A percentile compares a stretch with the other conserved stretches of the same genome.
phyloP scores from a whole-genome alignment of 2,113 vertebrate species.

The Erinaceus europaeus region DNA sequence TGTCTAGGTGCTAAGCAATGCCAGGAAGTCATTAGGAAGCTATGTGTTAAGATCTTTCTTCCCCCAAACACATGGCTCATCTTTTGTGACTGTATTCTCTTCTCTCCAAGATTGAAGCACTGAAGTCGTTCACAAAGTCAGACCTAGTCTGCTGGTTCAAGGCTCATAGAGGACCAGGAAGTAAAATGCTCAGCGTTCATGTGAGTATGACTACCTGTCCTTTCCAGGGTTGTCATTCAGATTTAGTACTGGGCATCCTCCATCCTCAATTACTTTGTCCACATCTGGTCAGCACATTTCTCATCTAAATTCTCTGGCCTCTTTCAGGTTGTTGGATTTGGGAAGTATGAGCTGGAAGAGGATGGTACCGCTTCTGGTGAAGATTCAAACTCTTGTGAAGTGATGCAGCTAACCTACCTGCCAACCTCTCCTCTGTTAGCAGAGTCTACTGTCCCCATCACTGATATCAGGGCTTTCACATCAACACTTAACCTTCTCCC shows the following conservation, averaged over 20 bases:
- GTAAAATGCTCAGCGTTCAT: constrained; percentile 93
- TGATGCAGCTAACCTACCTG: constrained; percentile 89
- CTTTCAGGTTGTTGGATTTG: constrained; percentile 92
- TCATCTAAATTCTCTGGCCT: constrained; percentile 10
- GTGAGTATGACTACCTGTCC: constrained; percentile 80
- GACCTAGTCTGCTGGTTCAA: constrained; percentile 92
- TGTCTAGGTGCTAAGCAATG: not conserved
- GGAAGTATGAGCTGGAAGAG: constrained; percentile 86
- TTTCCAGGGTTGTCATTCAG: not conserved
- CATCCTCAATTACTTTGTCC: not conserved
- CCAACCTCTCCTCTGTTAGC: constrained; percentile 81
- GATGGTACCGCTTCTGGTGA: constrained; percentile 67
- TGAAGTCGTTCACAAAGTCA: constrained; percentile 88
- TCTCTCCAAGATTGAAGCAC: constrained; percentile 87
- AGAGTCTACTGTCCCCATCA: constrained; percentile 81
- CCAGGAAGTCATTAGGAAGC: not conserved
- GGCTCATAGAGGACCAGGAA: constrained; percentile 82
- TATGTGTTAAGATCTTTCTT: not conserved
- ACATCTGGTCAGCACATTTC: not conserved
- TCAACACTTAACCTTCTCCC: constrained; percentile 90
- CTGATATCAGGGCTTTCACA: constrained; percentile 92
- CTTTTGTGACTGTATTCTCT: not conserved
- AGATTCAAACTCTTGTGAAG: constrained; percentile 82
- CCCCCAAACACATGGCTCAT: not conserved
- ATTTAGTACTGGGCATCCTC: not conserved